Evolutionary conservation across 2,797 vertebrate species (phyloP), one percentile per base, ranked within the genome.

Genomic region (Alexandromys oeconomus): DNA sequence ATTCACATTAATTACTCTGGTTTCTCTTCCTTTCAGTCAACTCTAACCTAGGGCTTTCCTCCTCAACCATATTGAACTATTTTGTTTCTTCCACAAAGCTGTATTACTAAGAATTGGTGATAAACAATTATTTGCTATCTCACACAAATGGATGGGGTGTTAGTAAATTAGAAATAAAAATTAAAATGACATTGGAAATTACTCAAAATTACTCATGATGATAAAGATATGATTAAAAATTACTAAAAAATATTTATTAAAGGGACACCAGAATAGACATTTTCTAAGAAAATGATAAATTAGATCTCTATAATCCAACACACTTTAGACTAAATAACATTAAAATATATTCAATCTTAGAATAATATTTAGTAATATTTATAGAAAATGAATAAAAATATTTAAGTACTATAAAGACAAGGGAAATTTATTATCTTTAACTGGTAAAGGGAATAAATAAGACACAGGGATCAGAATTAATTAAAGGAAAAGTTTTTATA

Each of bases 111-210:
- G 7, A 15, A 57, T 63, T 65, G 61, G 0, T 19, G 23, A n/a
- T 67, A 51, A 76, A 54, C 12, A 14, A 21, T 9, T 69, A n/a
- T 69, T 88, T 81, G 2, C 34, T 73, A 19, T 65, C 21, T 78
- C 74, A 54, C 48, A 57, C 7, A 87, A 77, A 71, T 31, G 46
- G 8, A 81, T 43, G 40, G 34, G 4, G 0, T 27, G 59, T 91
- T 37, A 94, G 11, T 43, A 92, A 89, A 59, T 21, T 93, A 89
- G 9, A 57, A 43, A 89, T 6, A 59, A 93, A 46, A 59, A 61
- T 71, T 12, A 87, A 92, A 90, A 82, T 14, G 11, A 12, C 21
- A 85, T 34, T 29, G 76, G 74, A 89, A 92, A 46, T 76, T 85
- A 77, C 59, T 88, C 27, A 87, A 89, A 92, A 46, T 76, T 85